Conservation (phyloP, 2,113 vertebrate species). For the Bufo bufo region DNA sequence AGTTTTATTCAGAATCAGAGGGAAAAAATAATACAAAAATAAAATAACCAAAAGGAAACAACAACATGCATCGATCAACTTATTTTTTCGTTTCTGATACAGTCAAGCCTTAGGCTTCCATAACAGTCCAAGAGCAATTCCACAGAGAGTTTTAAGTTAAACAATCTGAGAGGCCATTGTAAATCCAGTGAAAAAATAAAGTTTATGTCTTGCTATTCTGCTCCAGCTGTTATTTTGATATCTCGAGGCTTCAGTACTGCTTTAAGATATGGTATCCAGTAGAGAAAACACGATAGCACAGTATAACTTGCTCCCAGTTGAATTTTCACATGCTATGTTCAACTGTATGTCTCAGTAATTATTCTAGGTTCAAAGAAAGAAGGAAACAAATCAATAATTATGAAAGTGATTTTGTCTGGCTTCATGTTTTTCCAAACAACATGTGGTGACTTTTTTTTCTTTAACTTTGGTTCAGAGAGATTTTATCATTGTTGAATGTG, state of each 20-base stretch:
- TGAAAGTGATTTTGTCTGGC: constrained; percentile 36
- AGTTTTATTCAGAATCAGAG: constrained; percentile 33
- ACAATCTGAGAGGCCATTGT: constrained; percentile 47
- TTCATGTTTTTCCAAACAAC: constrained; percentile 28
- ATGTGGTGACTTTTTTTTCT: constrained; percentile 24
- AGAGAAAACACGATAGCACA: constrained; percentile 49
- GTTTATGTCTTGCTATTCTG: constrained; percentile 49
- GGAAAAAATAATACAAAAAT: constrained; percentile 8
- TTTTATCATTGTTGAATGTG: neutral
- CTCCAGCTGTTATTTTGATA: constrained; percentile 54
- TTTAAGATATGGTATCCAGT: constrained; percentile 52
- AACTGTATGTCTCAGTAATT: constrained; percentile 49
- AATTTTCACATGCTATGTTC: constrained; percentile 47
- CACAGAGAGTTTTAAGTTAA: constrained; percentile 50
- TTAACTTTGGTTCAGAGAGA: neutral
- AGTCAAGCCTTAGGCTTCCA: constrained; percentile 53
- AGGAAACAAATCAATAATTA: constrained; percentile 57
- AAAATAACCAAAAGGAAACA: constrained; percentile 50
- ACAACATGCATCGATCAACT: constrained; percentile 47
- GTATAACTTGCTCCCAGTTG: constrained; percentile 53
- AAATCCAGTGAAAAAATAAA: constrained; percentile 49
- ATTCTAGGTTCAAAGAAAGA: constrained; percentile 52
- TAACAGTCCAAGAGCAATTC: constrained; percentile 43
- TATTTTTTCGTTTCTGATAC: constrained; percentile 45
- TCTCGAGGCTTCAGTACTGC: constrained; percentile 44